Base-by-base conservation (phyloP, 2,797 vertebrate genomes). In the Anguilla megastoma region DNA sequence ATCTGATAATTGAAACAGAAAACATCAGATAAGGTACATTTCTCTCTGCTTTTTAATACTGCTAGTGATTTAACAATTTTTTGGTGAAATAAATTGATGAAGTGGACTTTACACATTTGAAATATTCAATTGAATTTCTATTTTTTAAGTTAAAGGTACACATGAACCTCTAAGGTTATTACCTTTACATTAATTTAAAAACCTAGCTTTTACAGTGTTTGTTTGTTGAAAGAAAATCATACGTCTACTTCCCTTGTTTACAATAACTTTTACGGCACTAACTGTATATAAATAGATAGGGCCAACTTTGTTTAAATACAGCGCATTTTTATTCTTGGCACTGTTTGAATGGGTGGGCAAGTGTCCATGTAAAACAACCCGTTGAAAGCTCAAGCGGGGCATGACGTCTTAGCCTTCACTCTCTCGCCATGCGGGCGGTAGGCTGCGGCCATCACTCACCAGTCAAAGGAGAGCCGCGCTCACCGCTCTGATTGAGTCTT, bases 401-500 rank as follows among this genome's bases (percentile, higher is more conserved):
- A 54, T 36, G 76, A 56, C 66, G n/a, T n/a, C 27, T 14, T 82
- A 71, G 80, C 66, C 48, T 71, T 69, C 60, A 1, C 0, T 24
- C 18, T 14, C 45, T 58, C 7, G n/a, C 18, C 30, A 27, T 48
- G 79, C n/a, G 9, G 18, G 21, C 80, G 69, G 18, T n/a, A 85
- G 71, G 54, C 66, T 86, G 88, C 45, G 82, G 71, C 69, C 88
- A 86, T 90, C 86, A 90, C 84, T 86, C 86, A 84, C 79, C 88
- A 87, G 90, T 89, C 90, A 90, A 82, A 89, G 87, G 85, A 69
- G 76, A 71, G 86, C 79, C 85, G 71, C 84, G 89, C 88, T 91
- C 91, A 87, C 90, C 90, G 89, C 85, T 88, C 89, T 91, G 90
- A 93, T 92, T 92, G 90, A 91, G 90, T 90, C 88, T 89, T 91